Conservation (phyloP, 64 coral and sea anemone genomes). For the Stichodactyla helianthus region DNA sequence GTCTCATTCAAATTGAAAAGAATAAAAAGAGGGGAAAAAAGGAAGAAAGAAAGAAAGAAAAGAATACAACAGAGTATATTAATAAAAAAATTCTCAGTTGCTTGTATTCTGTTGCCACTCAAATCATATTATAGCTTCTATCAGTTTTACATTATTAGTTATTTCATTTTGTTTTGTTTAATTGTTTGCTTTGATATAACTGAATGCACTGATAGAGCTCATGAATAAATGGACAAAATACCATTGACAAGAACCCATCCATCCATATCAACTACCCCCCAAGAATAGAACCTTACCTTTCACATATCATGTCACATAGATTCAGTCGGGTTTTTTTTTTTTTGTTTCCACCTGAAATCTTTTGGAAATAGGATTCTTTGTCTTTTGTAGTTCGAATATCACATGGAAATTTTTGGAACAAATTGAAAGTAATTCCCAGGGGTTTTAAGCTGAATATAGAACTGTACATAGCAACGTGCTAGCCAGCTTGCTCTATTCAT, state of each 20-base stretch:
- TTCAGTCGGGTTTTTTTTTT: too few relatives aligned
- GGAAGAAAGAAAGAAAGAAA: too few relatives aligned
- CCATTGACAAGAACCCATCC: neutral
- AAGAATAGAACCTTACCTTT: neutral
- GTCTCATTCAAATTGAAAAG: too few relatives aligned
- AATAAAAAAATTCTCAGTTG: too few relatives aligned
- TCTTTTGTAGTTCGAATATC: too few relatives aligned
- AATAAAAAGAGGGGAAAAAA: neutral
- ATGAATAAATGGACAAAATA: neutral
- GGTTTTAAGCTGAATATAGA: too few relatives aligned
- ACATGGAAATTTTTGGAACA: too few relatives aligned
- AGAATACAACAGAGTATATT: too few relatives aligned
- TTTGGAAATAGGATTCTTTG: too few relatives aligned
- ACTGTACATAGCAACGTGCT: too few relatives aligned
- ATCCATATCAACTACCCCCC: neutral
- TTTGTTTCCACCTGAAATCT: too few relatives aligned
- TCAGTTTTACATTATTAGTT: neutral
- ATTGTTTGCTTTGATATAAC: neutral
- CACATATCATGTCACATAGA: neutral
- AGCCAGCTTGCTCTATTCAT: neutral
- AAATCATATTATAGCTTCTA: neutral
- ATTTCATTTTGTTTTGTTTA: neutral
- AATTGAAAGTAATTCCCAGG: too few relatives aligned
- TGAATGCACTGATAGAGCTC: neutral
- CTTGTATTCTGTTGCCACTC: neutral